phyloP scores from a whole-genome alignment of 2,113 vertebrate genomes.

The Cyphomyrus plagiostoma region DNA sequence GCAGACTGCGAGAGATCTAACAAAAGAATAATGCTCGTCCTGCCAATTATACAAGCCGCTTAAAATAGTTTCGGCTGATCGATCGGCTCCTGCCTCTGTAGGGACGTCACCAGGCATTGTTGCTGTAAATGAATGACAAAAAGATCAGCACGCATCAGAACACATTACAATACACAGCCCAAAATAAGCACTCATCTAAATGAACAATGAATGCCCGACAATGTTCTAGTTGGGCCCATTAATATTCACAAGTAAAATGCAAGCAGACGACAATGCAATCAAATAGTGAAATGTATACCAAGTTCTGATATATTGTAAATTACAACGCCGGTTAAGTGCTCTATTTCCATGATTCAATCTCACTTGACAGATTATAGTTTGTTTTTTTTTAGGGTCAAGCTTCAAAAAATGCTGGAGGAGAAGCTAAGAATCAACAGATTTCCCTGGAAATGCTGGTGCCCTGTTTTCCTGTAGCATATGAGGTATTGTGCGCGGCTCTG shows the following conservation, averaged over 20 bases:
- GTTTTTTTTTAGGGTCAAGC: background rate
- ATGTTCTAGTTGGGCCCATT: background rate
- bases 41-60: background rate
- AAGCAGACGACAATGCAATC: background rate
- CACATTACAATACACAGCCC: background rate
- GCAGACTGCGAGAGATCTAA: background rate
- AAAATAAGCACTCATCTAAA: background rate
- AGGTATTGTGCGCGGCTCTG: background rate
- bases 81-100: background rate
- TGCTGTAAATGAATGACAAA: background rate
- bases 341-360: constrained; percentile 5
- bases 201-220: background rate
- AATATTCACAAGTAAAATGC: constrained; percentile 1
- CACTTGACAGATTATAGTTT: constrained; percentile 17
- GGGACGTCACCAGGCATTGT: background rate
- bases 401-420: constrained; percentile 1
- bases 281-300: background rate
- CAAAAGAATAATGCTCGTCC: background rate
- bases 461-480: background rate
- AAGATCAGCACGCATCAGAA: background rate
- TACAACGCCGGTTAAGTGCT: constrained; percentile 1
- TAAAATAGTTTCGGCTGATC: background rate
- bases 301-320: background rate
- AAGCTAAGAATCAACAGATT: background rate
- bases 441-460: background rate